Conservation (phyloP, 2,888 invertebrate species). For the Acanthopleura granulata region DNA sequence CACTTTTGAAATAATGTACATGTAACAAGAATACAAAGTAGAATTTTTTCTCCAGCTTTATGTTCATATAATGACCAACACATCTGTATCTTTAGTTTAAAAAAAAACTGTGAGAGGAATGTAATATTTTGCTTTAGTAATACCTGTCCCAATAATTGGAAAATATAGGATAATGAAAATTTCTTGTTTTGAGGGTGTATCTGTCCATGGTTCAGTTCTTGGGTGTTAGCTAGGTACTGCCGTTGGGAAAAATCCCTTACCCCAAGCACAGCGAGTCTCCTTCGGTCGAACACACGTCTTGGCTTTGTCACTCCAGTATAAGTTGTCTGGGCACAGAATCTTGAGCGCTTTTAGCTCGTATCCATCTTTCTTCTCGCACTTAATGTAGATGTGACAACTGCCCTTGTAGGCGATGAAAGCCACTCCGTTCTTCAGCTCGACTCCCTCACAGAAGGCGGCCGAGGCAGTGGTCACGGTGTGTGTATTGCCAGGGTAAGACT, state of each 20-base stretch:
- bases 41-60: no score
- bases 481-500: neutral
- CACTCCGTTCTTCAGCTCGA: neutral
- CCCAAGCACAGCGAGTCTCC: neutral
- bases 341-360: neutral
- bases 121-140: no score
- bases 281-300: neutral
- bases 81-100: no score
- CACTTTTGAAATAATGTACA: no score
- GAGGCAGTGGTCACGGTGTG: neutral
- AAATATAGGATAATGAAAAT: no score
- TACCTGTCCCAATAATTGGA: no score
- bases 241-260: neutral
- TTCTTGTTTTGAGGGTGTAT: no score
- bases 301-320: neutral
- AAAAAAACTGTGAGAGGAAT: no score
- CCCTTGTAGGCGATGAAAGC: neutral
- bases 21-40: no score
- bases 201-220: no score
- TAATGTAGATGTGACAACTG: neutral
- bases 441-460: neutral
- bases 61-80: no score
- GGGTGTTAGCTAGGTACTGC: no score
- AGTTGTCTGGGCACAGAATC: neutral
- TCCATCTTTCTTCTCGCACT: neutral